These are phyloP conservation scores for Nibea albiflora DNA, from an alignment of 2,113 vertebrate genomes.

Conservation along the genomic window DNA sequence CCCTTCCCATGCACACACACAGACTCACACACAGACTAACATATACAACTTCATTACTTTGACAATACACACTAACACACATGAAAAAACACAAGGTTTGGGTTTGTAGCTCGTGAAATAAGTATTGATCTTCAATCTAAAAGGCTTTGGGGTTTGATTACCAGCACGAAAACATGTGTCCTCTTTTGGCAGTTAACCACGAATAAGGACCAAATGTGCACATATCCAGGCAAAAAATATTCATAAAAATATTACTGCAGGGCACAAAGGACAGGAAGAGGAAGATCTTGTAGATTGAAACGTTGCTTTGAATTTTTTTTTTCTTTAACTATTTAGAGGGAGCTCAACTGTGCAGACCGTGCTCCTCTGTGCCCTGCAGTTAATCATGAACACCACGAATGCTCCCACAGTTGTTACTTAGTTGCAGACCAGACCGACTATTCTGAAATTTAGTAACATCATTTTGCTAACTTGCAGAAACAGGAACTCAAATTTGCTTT, in stretches of 20 bases:
- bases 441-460: background rate
- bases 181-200: background rate
- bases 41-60: slow-evolving; percentile 44
- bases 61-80: slow-evolving; percentile 39
- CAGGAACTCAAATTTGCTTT: background rate
- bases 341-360: background rate
- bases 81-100: slow-evolving; percentile 4
- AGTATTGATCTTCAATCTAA: background rate
- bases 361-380: background rate
- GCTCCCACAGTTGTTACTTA: background rate
- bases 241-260: too few species aligned
- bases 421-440: background rate
- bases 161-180: background rate
- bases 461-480: background rate
- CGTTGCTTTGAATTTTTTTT: too few species aligned
- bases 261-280: too few species aligned
- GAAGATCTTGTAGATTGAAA: too few species aligned
- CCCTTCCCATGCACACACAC: slow-evolving; percentile 4
- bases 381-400: background rate
- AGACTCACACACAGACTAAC: slow-evolving; percentile 10
- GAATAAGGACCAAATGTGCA: background rate
- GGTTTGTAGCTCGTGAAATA: slow-evolving; percentile 2
- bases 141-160: background rate
- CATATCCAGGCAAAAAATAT: too few species aligned
- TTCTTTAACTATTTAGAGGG: too few species aligned